Percentiles rank a stretch among this genome's conserved stretches.
Conservation (phyloP, 2,888 invertebrate genomes). For the Pollenia griseotomentosa region DNA sequence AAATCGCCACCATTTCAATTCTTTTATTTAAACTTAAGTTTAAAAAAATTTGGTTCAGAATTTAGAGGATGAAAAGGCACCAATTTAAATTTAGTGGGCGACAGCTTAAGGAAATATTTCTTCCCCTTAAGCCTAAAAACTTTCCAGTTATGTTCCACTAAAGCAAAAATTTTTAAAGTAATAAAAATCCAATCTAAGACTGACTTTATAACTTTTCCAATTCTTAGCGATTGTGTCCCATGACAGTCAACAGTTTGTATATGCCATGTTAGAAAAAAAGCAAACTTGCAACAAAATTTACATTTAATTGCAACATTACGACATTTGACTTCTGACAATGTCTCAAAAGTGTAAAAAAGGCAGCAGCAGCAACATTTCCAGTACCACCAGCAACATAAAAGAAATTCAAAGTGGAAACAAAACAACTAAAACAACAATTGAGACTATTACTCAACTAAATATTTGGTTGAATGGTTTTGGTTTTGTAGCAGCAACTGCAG, state of each 20-base stretch:
- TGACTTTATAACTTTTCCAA: too few relatives aligned
- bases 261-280: conserved; percentile 10
- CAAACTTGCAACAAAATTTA: conserved; percentile 42
- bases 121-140: too few relatives aligned
- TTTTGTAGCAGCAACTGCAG: not conserved
- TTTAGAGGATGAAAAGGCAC: too few relatives aligned
- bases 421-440: conserved; percentile 44
- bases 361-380: not conserved
- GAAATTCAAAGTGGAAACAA: conserved; percentile 53
- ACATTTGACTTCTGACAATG: conserved; percentile 70
- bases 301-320: conserved; percentile 70
- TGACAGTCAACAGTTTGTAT: conserved; percentile 46
- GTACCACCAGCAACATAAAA: conserved; percentile 24
- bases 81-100: too few relatives aligned
- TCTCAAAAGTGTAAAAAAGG: conserved; percentile 52
- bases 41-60: too few relatives aligned
- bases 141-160: too few relatives aligned
- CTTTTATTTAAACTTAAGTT: too few relatives aligned
- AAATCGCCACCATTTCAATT: too few relatives aligned
- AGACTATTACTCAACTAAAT: conserved; percentile 62
- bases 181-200: too few relatives aligned
- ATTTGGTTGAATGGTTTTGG: not conserved
- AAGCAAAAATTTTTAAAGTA: too few relatives aligned
- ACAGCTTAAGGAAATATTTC: too few relatives aligned
- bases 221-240: not conserved